Evolutionary conservation across 2,113 vertebrate species (phyloP).

Genomic region (Fulmarus glacialis): DNA sequence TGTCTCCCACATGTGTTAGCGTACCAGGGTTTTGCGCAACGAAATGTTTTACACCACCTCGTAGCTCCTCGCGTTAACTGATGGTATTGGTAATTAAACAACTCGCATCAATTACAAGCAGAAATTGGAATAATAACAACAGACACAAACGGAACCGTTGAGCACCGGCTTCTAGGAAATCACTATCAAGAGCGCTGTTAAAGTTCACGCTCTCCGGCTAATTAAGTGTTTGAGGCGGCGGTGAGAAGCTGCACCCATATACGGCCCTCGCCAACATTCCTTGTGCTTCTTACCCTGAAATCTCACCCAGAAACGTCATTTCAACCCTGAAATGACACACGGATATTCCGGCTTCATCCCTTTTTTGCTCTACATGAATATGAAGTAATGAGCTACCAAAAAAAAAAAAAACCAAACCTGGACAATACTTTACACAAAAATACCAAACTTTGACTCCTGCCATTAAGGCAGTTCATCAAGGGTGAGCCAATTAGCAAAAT

Average conservation of each 20-base stretch:
- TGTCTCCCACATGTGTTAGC: rapidly evolving
- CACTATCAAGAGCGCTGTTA: background rate
- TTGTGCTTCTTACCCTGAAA: background rate
- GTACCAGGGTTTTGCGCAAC: rapidly evolving
- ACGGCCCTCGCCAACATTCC: rapidly evolving
- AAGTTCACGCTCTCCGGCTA: background rate
- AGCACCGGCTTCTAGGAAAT: background rate
- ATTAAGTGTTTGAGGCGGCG: background rate
- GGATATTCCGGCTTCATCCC: background rate
- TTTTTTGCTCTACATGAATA: background rate
- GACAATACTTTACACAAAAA: background rate
- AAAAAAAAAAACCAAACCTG: background rate
- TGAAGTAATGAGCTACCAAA: background rate
- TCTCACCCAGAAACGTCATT: background rate
- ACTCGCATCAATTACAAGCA: background rate
- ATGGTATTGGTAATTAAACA: background rate
- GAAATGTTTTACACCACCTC: background rate
- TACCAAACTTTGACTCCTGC: background rate
- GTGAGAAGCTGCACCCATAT: background rate
- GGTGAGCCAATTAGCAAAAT: background rate
- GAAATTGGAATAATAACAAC: background rate
- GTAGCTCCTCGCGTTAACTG: background rate
- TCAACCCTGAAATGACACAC: background rate
- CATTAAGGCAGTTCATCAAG: background rate
- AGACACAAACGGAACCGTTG: background rate